A percentile compares a stretch with the other conserved stretches of the same genome.
These are phyloP conservation scores for Verasper variegatus DNA, from an alignment of 2,113 vertebrate genomes.

Conservation along the genomic window DNA sequence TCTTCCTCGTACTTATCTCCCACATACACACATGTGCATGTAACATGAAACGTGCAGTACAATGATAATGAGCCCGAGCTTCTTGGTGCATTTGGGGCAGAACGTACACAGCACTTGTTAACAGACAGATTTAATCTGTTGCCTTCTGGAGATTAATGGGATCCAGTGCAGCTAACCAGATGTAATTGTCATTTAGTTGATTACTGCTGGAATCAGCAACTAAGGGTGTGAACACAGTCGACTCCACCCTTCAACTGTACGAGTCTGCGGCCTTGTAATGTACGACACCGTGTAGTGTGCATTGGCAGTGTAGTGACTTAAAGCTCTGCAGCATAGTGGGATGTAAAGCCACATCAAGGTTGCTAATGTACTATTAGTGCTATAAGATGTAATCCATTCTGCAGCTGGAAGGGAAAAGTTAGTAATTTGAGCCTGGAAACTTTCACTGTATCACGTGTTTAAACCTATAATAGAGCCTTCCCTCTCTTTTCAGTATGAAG, in stretches of 20 bases:
- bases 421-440: background rate
- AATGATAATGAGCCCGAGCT: constrained; percentile 29
- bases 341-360: constrained; percentile 14
- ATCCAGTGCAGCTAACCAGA: constrained; percentile 63
- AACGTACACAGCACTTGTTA: constrained; percentile 38
- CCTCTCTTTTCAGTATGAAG: too few species aligned
- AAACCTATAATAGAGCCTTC: too few species aligned
- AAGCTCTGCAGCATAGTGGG: constrained; percentile 6
- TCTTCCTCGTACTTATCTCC: background rate
- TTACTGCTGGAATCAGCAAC: constrained; percentile 58
- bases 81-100: constrained; percentile 17
- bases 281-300: constrained; percentile 7
- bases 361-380: constrained; percentile 43
- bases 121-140: constrained; percentile 63
- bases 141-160: constrained; percentile 63
- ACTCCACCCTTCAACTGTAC: constrained; percentile 29
- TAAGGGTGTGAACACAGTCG: constrained; percentile 31
- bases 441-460: too few species aligned
- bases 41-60: constrained; percentile 14
- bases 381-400: constrained; percentile 13
- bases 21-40: background rate
- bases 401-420: constrained; percentile 2
- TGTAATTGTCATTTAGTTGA: constrained; percentile 64
- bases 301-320: constrained; percentile 28
- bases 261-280: constrained; percentile 1